Conservation (phyloP, 1,140 invertebrate species). For the Leptinotarsa texana region DNA sequence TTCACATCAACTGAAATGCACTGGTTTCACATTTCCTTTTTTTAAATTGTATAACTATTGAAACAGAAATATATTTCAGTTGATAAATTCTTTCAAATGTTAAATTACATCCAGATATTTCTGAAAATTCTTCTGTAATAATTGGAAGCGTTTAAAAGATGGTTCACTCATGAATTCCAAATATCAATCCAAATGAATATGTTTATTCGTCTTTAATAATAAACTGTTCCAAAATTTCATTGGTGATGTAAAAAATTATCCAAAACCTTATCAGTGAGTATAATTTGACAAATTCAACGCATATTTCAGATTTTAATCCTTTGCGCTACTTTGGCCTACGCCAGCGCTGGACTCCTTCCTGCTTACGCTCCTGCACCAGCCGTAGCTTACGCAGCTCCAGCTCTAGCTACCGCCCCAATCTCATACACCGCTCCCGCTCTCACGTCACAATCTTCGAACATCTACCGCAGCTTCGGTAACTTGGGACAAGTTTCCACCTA, state of each 20-base stretch:
- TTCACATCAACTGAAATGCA: too few relatives aligned
- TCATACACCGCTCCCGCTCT: slow-evolving; percentile 54
- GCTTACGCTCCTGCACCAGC: slow-evolving; percentile 50
- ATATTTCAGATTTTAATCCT: slow-evolving; percentile 66
- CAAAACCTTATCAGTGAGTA: neutral
- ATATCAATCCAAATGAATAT: too few relatives aligned
- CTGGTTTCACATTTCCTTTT: too few relatives aligned
- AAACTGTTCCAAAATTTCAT: neutral
- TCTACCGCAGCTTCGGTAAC: slow-evolving; percentile 65
- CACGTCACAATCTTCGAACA: slow-evolving; percentile 66
- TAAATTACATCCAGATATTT: too few relatives aligned
- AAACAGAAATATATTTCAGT: too few relatives aligned
- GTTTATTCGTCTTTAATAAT: neutral
- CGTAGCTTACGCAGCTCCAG: slow-evolving; percentile 34
- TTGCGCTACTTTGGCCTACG: slow-evolving; percentile 68
- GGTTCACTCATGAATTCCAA: too few relatives aligned
- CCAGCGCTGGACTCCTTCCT: slow-evolving; percentile 64
- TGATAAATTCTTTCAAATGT: too few relatives aligned
- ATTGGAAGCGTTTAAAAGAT: too few relatives aligned
- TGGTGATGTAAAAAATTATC: neutral
- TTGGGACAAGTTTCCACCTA: slow-evolving; percentile 67
- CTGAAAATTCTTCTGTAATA: too few relatives aligned
- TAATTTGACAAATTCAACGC: slow-evolving; percentile 11
- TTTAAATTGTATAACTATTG: too few relatives aligned
- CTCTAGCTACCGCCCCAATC: slow-evolving; percentile 52